Evolutionary conservation across 2,797 vertebrate species (phyloP), one percentile per base, ranked within the genome.

Genomic region (Acrossocheilus fasciatus): DNA sequence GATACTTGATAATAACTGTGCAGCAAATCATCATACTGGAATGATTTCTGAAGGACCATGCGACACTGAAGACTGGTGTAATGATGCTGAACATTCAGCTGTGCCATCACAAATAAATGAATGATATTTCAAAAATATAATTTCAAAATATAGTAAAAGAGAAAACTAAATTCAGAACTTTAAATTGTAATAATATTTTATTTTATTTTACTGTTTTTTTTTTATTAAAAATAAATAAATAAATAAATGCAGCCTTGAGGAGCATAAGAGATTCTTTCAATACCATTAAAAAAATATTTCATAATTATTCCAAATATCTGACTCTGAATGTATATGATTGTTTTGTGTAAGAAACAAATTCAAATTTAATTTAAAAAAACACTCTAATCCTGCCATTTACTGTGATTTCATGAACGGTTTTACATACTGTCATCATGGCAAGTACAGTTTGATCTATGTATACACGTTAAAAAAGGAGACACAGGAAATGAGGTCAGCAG

Each of bases 401-500:
- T 39, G 11, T 15, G 20, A 59, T 23, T 54, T 76, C 10, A 7
- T 30, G 26, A 6, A 11, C 12, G 1, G 26, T 64, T 64, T 15
- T 20, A 69, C 34, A 9, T 2, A 36, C 34, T 39, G 26, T 54
- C 74, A 36, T 36, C 47, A 20, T 12, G n/a, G 30, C 43, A 34
- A 34, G 36, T 72, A 57, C 54, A 54, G 30, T 30, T 43, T 11
- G 26, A 57, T 68, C 26, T 47, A 20, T 26, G 36, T 1, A 52
- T 26, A 15, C 30, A 39, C n/a, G 6, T 20, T 59, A 78, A 78
- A 62, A 57, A n/a, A 36, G n/a, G 36, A 83, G 47, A 47, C 70
- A 79, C 76, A 83, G 82, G 75, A 86, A 82, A 73, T 78, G 70
- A 77, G 85, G 77, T 89, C 77, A 89, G 15, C 78, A 66, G 52